Conservation (phyloP, 2,113 vertebrate genomes). For the rat (Rattus norvegicus) region GRCr8 NC_086039.1:73424001-73424500, state of each 20-base stretch:
- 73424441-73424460: slow-evolving; percentile 32
- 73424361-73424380: slow-evolving; percentile 29
- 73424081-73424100: neutral
- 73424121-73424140: neutral
- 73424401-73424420: slow-evolving; percentile 28
- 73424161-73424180: slow-evolving; percentile 24
- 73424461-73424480: slow-evolving; percentile 60
- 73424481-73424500: neutral
- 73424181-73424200: slow-evolving; percentile 43
- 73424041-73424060: neutral
- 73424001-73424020: slow-evolving; percentile 14
- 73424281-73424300: slow-evolving; percentile 59
- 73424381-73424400: neutral
- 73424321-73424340: slow-evolving; percentile 7
- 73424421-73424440: slow-evolving; percentile 31
- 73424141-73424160: slow-evolving; percentile 23
- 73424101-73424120: neutral
- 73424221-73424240: slow-evolving; percentile 62
- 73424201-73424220: slow-evolving; percentile 14
- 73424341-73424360: slow-evolving; percentile 9
- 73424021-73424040: slow-evolving; percentile 7
- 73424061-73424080: neutral
- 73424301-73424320: slow-evolving; percentile 8
- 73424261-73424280: neutral
- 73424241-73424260: neutral